Conservation (phyloP, 1,140 invertebrate species). For the Pemphigus obesinymphae region DNA sequence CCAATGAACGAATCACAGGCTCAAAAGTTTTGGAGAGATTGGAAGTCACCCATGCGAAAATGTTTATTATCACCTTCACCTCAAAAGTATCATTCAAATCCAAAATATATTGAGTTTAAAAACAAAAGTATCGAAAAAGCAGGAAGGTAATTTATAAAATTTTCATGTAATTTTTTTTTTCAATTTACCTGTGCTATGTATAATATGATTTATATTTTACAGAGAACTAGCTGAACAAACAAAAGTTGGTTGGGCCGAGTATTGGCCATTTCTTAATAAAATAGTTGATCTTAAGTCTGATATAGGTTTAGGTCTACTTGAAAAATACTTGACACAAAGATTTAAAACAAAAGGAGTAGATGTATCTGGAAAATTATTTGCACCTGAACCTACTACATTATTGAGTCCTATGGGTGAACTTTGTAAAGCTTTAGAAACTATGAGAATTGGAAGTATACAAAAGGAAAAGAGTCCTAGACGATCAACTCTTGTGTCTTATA, state of each 20-base stretch:
- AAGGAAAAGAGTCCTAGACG: background rate
- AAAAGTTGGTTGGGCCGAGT: slow-evolving; percentile 80
- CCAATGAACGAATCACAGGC: slow-evolving; percentile 75
- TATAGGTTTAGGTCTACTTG: slow-evolving; percentile 67
- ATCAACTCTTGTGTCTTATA: slow-evolving; percentile 18
- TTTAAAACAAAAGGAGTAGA: slow-evolving; percentile 42
- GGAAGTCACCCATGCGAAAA: slow-evolving; percentile 56
- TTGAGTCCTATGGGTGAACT: slow-evolving; percentile 58
- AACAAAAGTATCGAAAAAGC: slow-evolving; percentile 80
- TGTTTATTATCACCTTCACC: slow-evolving; percentile 45
- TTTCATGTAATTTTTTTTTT: slow-evolving; percentile 11
- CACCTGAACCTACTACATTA: background rate
- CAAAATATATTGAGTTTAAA: slow-evolving; percentile 59
- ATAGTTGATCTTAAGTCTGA: slow-evolving; percentile 69
- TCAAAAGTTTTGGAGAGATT: slow-evolving; percentile 65
- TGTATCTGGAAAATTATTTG: background rate
- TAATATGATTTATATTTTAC: slow-evolving; percentile 44
- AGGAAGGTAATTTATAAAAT: slow-evolving; percentile 59
- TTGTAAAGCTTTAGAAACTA: slow-evolving; percentile 52
- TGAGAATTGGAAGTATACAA: background rate
- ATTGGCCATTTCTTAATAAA: slow-evolving; percentile 79
- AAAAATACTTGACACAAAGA: slow-evolving; percentile 64
- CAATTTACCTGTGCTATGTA: background rate
- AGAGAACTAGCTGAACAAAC: slow-evolving; percentile 70
- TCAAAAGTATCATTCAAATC: background rate